Evolutionary conservation across 2,113 vertebrate species (phyloP).

Genomic region (Morphnarchus princeps): DNA sequence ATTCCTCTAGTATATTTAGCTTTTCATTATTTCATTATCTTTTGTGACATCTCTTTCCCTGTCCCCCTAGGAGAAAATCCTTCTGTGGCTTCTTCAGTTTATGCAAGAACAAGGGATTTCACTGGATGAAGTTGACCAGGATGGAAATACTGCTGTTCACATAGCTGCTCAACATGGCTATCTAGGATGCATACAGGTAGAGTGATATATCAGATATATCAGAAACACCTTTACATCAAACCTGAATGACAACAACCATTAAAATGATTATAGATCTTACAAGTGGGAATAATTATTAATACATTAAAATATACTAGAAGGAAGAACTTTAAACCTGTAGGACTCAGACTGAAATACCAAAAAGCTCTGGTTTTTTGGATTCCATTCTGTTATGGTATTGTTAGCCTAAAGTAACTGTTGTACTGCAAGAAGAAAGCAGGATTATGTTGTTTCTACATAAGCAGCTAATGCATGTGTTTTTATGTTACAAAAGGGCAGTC

Average conservation of each 20-base stretch:
- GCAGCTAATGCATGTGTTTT: neutral
- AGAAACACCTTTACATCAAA: neutral
- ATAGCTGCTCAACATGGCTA: conserved; percentile 91
- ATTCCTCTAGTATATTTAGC: neutral
- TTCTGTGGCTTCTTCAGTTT: conserved; percentile 97
- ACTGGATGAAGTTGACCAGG: conserved; percentile 91
- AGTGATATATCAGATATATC: neutral
- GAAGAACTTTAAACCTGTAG: neutral
- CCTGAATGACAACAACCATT: neutral
- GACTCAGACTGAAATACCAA: neutral
- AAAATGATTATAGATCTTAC: neutral
- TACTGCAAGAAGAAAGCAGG: neutral
- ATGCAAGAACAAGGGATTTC: conserved; percentile 99
- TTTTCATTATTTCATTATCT: neutral
- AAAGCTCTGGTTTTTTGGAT: fast-evolving
- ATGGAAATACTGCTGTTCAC: conserved; percentile 93
- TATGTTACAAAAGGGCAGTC: neutral
- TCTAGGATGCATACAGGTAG: conserved; percentile 94
- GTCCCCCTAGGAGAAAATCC: conserved; percentile 86
- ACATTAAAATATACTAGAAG: neutral
- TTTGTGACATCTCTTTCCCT: neutral
- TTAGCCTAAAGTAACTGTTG: neutral
- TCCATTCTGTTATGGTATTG: neutral
- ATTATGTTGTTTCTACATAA: neutral
- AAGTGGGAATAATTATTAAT: neutral